phyloP scores from a whole-genome alignment of 2,797 vertebrate genomes.

The Thunnus albacares region DNA sequence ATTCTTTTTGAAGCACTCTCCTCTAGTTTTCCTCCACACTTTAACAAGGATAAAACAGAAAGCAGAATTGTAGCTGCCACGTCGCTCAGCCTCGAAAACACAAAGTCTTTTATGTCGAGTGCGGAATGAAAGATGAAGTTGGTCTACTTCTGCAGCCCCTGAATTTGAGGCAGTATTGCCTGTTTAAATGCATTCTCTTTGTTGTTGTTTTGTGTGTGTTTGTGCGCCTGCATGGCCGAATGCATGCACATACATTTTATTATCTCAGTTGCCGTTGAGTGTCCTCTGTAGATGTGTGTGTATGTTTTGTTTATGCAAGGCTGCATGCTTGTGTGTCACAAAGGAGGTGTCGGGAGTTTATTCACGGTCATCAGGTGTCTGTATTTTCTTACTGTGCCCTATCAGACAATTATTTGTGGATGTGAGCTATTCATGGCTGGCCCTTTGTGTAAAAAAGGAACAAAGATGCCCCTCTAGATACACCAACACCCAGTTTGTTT shows the following conservation, averaged over 20 bases:
- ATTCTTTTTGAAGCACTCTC: conserved; percentile 83
- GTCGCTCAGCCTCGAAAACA: conserved; percentile 56
- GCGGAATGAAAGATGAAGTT: conserved; percentile 60
- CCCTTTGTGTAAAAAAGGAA: conserved; percentile 74
- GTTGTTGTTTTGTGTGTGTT: conserved; percentile 48
- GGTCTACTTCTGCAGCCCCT: conserved; percentile 62
- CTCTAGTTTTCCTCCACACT: conserved; percentile 70
- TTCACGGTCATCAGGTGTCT: conserved; percentile 67
- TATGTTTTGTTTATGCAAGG: conserved; percentile 39
- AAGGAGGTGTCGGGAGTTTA: conserved; percentile 48
- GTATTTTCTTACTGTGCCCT: conserved; percentile 41
- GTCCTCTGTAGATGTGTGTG: conserved; percentile 26
- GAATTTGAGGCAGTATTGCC: conserved; percentile 54
- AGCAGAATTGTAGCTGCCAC: conserved; percentile 73
- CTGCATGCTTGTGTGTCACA: conserved; percentile 49
- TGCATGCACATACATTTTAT: conserved; percentile 23
- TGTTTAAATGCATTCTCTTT: conserved; percentile 73
- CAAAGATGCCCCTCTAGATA: conserved; percentile 74
- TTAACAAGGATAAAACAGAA: conserved; percentile 82
- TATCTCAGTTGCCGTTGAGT: conserved; percentile 31
- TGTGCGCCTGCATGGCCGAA: background rate
- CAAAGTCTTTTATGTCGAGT: conserved; percentile 66
- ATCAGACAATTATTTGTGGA: conserved; percentile 53
- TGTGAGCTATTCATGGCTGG: conserved; percentile 55
- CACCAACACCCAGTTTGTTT: conserved; percentile 78